Evolutionary conservation across 2,113 vertebrate species (phyloP).

Genomic region (Pteronura brasiliensis): DNA sequence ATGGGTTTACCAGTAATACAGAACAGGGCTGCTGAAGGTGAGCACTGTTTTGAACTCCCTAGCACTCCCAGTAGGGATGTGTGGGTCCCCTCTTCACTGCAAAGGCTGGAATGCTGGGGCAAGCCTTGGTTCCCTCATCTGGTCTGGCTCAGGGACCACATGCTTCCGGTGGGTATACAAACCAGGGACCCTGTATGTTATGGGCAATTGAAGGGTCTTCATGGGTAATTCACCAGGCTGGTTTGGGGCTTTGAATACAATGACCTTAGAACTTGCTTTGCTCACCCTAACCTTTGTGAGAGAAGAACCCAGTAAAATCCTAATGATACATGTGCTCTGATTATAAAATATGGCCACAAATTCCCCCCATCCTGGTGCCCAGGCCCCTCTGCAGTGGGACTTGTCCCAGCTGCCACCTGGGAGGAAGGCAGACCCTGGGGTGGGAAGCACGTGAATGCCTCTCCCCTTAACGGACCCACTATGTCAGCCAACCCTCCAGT

Average conservation of each 20-base stretch:
- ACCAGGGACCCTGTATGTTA: background rate
- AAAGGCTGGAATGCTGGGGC: background rate
- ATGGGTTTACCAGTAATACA: background rate
- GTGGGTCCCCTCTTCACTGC: background rate
- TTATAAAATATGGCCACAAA: background rate
- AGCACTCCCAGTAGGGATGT: background rate
- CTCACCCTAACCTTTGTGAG: background rate
- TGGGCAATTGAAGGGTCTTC: accelerated
- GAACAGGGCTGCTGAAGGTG: background rate
- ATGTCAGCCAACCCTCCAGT: background rate
- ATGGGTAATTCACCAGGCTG: background rate
- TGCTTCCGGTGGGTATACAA: too few species aligned
- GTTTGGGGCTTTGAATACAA: background rate
- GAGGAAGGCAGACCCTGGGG: background rate
- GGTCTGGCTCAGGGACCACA: background rate
- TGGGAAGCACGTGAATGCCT: background rate
- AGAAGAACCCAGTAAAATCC: background rate
- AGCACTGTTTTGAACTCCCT: background rate
- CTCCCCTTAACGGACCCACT: background rate
- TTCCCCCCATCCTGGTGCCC: background rate
- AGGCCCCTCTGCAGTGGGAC: accelerated
- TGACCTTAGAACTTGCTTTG: background rate
- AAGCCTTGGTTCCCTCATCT: background rate
- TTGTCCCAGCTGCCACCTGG: background rate
- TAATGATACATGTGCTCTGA: background rate